A percentile compares a stretch with the other conserved stretches of the same genome.
Evolutionary conservation across 1,140 invertebrate genomes (phyloP).

Genomic region (Monochamus saltuarius): DNA sequence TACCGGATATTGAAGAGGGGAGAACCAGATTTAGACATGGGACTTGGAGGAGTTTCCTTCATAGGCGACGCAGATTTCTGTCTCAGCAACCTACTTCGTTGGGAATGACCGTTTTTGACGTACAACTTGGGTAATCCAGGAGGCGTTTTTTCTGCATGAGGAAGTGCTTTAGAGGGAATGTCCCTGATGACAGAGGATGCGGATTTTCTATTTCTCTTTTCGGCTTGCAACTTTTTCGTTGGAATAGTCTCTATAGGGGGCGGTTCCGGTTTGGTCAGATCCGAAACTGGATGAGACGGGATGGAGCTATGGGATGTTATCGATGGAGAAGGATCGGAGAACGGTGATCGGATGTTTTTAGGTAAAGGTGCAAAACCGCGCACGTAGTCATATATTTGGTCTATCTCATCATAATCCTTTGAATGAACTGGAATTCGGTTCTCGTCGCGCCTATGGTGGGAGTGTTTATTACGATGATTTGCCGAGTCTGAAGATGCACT

Average conservation of each 20-base stretch:
- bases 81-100: conserved; percentile 63
- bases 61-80: conserved; percentile 74
- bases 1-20: conserved; percentile 81
- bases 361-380: conserved; percentile 86
- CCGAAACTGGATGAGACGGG: conserved; percentile 56
- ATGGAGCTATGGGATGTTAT: conserved; percentile 56
- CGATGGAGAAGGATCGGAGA: conserved; percentile 57
- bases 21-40: conserved; percentile 68
- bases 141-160: conserved; percentile 55
- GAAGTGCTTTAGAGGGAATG: conserved; percentile 43
- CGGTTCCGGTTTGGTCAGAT: conserved; percentile 76
- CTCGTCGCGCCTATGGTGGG: conserved; percentile 54
- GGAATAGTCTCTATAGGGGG: conserved; percentile 90
- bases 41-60: conserved; percentile 68
- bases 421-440: conserved; percentile 60
- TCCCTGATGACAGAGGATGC: conserved; percentile 53
- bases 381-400: conserved; percentile 96
- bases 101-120: conserved; percentile 72
- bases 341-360: conserved; percentile 73
- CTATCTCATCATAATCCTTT: conserved; percentile 93
- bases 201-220: conserved; percentile 65
- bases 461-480: conserved; percentile 55
- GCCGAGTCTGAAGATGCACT: conserved; percentile 74
- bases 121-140: conserved; percentile 71
- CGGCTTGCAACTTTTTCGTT: conserved; percentile 74